Conservation (phyloP, 2,888 invertebrate genomes). For the Nomada flava region DNA sequence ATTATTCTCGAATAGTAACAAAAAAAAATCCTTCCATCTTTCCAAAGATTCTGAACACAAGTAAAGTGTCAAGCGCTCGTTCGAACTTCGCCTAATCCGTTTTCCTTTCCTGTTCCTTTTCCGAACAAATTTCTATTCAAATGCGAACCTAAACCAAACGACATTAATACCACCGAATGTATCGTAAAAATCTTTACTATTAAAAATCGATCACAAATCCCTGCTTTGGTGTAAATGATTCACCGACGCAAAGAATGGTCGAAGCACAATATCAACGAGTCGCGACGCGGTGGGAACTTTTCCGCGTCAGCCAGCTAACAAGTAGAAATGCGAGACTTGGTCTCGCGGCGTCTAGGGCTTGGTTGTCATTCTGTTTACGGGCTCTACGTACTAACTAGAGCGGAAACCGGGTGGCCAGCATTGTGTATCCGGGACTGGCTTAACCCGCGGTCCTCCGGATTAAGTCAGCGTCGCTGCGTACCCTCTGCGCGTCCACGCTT, state of each 20-base stretch:
- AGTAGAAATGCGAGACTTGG: constrained; percentile 51
- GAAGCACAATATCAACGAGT: neutral
- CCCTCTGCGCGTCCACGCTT: constrained; percentile 40
- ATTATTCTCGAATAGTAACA: no score
- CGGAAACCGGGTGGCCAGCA: constrained; percentile 78
- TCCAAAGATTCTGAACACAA: no score
- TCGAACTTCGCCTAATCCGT: no score
- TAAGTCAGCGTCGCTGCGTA: constrained; percentile 69
- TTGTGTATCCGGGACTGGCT: constrained; percentile 72
- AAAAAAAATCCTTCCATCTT: no score
- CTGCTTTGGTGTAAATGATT: no score
- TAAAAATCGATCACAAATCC: no score
- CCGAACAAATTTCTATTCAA: neutral
- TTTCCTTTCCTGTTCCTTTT: no score
- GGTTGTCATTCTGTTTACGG: constrained; percentile 75
- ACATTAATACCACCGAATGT: neutral
- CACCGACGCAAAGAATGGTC: neutral
- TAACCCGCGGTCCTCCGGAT: constrained; percentile 68
- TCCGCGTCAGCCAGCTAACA: constrained; percentile 41
- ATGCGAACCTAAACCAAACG: neutral
- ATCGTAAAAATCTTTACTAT: no score
- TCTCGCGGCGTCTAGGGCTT: constrained; percentile 52
- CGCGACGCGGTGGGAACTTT: constrained; percentile 9
- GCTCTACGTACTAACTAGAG: constrained; percentile 77
- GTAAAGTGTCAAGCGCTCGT: no score